Percentiles rank a stretch among this genome's conserved stretches.
phyloP scores from a whole-genome alignment of 2,888 invertebrate species.

The Morinoia aosen region DNA sequence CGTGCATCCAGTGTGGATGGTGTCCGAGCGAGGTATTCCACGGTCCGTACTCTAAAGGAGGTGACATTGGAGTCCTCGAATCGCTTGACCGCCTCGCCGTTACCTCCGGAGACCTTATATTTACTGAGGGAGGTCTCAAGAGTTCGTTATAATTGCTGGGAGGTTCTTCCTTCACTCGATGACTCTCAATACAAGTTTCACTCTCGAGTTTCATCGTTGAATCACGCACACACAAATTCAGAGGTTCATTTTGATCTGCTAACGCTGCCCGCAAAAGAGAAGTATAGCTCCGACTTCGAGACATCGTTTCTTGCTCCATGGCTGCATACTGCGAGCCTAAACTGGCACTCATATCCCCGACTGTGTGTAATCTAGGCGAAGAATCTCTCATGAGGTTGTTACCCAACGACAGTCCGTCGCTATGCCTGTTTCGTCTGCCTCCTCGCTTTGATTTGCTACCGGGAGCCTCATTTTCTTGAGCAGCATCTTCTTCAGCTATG shows the following conservation, averaged over 20 bases:
- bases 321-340: slow-evolving; percentile 53
- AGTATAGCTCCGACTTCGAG: slow-evolving; percentile 59
- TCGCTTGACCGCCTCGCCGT: background rate
- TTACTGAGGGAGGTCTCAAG: slow-evolving; percentile 51
- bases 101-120: slow-evolving; percentile 54
- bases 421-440: slow-evolving; percentile 73
- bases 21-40: slow-evolving; percentile 54
- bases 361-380: slow-evolving; percentile 92
- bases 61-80: slow-evolving; percentile 52
- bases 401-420: slow-evolving; percentile 92
- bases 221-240: slow-evolving; percentile 87
- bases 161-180: slow-evolving; percentile 55
- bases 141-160: slow-evolving; percentile 30
- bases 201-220: slow-evolving; percentile 58
- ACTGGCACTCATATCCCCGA: slow-evolving; percentile 27
- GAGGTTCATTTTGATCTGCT: slow-evolving; percentile 79
- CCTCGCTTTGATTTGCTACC: slow-evolving; percentile 54
- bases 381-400: slow-evolving; percentile 86
- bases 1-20: slow-evolving; percentile 64
- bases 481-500: slow-evolving; percentile 52
- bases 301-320: slow-evolving; percentile 55
- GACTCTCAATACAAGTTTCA: slow-evolving; percentile 56
- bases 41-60: slow-evolving; percentile 47
- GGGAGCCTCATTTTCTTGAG: slow-evolving; percentile 47
- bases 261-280: slow-evolving; percentile 61